phyloP scores from a whole-genome alignment of 2,113 vertebrate species.

The Glaucomys volans region DNA sequence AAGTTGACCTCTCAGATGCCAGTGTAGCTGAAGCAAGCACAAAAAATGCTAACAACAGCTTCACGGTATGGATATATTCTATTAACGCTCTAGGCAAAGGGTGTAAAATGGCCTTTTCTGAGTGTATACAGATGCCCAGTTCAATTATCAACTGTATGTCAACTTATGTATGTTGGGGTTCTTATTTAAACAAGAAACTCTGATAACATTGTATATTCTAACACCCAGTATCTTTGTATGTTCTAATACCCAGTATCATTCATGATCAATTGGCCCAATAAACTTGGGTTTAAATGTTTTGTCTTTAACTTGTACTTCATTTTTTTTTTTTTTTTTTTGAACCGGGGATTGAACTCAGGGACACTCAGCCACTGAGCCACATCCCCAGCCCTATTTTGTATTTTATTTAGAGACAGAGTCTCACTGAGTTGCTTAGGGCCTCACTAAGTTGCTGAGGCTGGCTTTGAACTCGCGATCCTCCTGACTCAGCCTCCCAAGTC shows the following conservation, averaged over 20 bases:
- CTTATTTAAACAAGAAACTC: not conserved
- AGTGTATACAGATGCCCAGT: not conserved
- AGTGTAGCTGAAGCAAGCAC: constrained; percentile 99
- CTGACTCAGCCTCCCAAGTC: no score
- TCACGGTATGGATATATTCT: constrained; percentile 92
- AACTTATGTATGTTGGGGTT: not conserved
- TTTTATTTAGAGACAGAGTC: no score
- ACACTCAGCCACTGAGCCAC: no score
- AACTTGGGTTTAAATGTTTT: not conserved
- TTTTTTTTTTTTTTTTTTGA: no score
- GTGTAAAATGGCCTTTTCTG: not conserved
- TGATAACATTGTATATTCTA: not conserved
- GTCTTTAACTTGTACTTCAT: not conserved
- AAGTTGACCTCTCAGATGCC: constrained; percentile 99
- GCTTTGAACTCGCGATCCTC: no score
- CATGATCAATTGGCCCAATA: not conserved
- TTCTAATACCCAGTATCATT: not conserved
- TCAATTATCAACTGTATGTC: not conserved
- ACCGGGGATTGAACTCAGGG: no score
- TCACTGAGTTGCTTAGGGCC: no score
- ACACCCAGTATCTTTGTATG: not conserved
- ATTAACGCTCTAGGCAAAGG: not conserved
- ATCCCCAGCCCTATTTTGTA: no score
- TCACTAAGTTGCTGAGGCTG: no score
- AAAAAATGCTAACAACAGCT: constrained; percentile 99